Conservation (phyloP, 2,888 invertebrate genomes). For the Esperia sulphurella region DNA sequence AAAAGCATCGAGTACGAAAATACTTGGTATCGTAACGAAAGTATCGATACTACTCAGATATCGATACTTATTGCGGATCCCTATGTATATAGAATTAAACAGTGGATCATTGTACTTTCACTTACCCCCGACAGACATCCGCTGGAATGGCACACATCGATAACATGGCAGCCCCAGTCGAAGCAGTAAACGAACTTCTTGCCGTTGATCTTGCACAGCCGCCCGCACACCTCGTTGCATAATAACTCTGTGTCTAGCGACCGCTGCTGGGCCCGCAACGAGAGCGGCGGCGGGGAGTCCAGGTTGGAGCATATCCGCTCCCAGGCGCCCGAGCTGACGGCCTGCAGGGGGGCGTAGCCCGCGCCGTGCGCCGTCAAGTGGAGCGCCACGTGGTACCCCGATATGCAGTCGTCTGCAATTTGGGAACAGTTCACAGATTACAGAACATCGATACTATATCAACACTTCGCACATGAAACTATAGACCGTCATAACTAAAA, state of each 20-base stretch:
- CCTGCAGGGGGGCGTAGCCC: slow-evolving; percentile 82
- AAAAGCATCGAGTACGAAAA: too few relatives aligned
- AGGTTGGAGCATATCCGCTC: slow-evolving; percentile 36
- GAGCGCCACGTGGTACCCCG: slow-evolving; percentile 85
- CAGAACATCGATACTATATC: too few relatives aligned
- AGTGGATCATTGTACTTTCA: too few relatives aligned
- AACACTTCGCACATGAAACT: too few relatives aligned
- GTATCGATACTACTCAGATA: too few relatives aligned
- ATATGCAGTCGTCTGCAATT: slow-evolving; percentile 82
- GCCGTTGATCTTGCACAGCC: slow-evolving; percentile 58
- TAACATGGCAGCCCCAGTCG: slow-evolving; percentile 76
- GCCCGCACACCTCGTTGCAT: slow-evolving; percentile 72
- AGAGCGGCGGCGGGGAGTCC: slow-evolving; percentile 30
- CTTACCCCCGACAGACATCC: slow-evolving; percentile 72
- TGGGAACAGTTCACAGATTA: too few relatives aligned
- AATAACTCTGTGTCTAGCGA: slow-evolving; percentile 70
- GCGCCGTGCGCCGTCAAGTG: slow-evolving; percentile 86
- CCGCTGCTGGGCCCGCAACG: slow-evolving; percentile 61
- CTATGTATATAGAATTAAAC: too few relatives aligned
- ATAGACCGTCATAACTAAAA: too few relatives aligned
- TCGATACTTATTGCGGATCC: too few relatives aligned
- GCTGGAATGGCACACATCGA: slow-evolving; percentile 73
- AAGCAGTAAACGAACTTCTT: slow-evolving; percentile 76
- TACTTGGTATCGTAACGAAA: too few relatives aligned
- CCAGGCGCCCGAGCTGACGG: slow-evolving; percentile 75